A percentile compares a stretch with the other conserved stretches of the same genome.
Conservation (phyloP, 1,140 invertebrate genomes). For the Saccostrea echinata region DNA sequence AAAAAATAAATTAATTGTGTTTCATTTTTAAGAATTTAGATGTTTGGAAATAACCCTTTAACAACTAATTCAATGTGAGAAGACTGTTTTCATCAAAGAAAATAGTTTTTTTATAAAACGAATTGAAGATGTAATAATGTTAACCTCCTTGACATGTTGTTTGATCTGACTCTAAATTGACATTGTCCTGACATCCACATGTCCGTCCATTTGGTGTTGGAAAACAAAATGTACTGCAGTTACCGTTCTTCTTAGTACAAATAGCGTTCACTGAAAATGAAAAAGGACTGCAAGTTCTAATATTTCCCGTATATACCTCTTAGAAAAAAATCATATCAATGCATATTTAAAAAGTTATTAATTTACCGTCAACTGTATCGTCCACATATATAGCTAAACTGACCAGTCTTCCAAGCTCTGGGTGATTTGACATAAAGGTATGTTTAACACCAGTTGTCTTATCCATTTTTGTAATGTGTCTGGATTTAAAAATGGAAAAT, state of each 20-base stretch:
- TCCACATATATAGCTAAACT: background rate
- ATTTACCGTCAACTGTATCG: background rate
- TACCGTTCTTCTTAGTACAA: conserved; percentile 15
- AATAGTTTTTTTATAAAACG: too few relatives aligned
- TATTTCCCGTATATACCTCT: background rate
- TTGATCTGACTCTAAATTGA: background rate
- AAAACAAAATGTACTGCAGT: conserved; percentile 37
- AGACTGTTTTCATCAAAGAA: too few relatives aligned
- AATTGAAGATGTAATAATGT: too few relatives aligned
- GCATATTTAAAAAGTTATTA: background rate
- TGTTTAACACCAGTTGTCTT: background rate
- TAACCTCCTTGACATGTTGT: conserved; percentile 21
- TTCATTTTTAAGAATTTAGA: too few relatives aligned
- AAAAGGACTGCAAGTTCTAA: background rate
- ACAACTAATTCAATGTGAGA: too few relatives aligned
- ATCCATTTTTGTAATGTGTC: conserved; percentile 35
- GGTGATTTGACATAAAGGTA: background rate
- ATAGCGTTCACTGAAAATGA: background rate
- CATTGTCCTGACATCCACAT: too few relatives aligned
- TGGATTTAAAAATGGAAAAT: background rate
- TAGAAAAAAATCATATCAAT: background rate
- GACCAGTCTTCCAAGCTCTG: conserved; percentile 17
- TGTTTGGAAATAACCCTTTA: too few relatives aligned
- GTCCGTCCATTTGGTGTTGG: conserved; percentile 22
- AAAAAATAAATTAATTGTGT: too few relatives aligned